Evolutionary conservation across 2,888 invertebrate genomes (phyloP).

Genomic region (Oligia strigilis): DNA sequence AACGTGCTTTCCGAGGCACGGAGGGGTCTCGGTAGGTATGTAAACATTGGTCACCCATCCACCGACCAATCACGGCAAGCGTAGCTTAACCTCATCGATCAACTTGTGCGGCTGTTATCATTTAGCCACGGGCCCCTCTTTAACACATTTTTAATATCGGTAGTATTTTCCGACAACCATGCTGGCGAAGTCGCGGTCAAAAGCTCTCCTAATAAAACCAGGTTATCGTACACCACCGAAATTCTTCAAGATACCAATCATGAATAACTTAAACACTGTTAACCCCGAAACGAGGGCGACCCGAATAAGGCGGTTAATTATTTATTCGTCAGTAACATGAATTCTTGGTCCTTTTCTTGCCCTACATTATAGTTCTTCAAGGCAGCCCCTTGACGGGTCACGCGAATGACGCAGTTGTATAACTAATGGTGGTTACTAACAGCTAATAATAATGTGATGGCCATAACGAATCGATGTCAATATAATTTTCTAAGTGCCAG

Average conservation of each 20-base stretch:
- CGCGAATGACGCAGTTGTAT: conserved; percentile 53
- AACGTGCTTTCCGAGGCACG: too few relatives aligned
- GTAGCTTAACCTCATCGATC: too few relatives aligned
- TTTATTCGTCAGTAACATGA: conserved; percentile 57
- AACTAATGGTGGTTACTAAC: conserved; percentile 29
- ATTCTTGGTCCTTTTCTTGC: conserved; percentile 61
- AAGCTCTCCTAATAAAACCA: conserved; percentile 5
- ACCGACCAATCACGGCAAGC: too few relatives aligned
- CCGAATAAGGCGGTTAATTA: conserved; percentile 60
- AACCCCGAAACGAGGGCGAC: conserved; percentile 39
- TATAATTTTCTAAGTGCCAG: background rate
- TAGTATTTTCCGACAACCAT: background rate
- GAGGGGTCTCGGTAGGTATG: too few relatives aligned
- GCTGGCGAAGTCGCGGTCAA: background rate
- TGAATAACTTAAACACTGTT: conserved; percentile 48
- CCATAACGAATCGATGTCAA: conserved; percentile 22
- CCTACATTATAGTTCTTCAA: conserved; percentile 51
- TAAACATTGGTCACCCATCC: too few relatives aligned
- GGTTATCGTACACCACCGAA: conserved; percentile 38
- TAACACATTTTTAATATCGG: too few relatives aligned
- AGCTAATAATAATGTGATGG: conserved; percentile 26
- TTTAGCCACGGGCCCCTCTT: too few relatives aligned
- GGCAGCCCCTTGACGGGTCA: conserved; percentile 47
- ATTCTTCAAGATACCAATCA: conserved; percentile 38
- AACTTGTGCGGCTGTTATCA: too few relatives aligned